Evolutionary conservation across 2,797 vertebrate species (phyloP), one percentile per base, ranked within the genome.

Genomic region (Cyprinella venusta): DNA sequence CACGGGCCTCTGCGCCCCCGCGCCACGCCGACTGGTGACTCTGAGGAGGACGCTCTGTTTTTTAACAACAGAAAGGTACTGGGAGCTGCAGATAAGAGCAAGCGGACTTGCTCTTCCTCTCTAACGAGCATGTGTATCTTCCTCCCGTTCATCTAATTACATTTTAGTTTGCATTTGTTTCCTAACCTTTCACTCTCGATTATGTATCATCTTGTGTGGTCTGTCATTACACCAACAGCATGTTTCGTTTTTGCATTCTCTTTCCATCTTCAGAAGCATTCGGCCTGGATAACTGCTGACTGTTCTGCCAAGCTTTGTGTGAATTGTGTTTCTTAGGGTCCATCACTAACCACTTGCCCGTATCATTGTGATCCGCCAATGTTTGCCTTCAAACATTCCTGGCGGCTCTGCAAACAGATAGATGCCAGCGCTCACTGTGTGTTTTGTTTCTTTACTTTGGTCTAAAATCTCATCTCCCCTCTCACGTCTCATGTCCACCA

Each of bases 21-120:
- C 92, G 92, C 85, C 91, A 94, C 88, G 92, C 94, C 70, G 94
- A 95, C 93, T 95, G 95, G 95, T 95, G 95, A 95, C 90, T 82
- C 50, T 61, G 81, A 84, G 88, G 76, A 79, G 87, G 89, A 90
- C 26, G 21, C 69, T 33, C 89, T 89, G 88, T 61, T 70, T 61
- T 61, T 79, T 68, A 52, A 69, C 89, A 91, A 88, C 90, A 90
- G 87, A 91, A 92, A 95, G 95, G 95, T 96, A 96, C 88, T 86
- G 69, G 61, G 24, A 64, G 71, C 16, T 72, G 78, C 76, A 26
- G 71, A 76, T 67, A 38, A 69, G 74, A 26, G 54, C 40, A 76
- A 50, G 21, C 36, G 77, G 33, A 54, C n/a, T 5, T n/a, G 33
- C 33, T 24, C 65, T 65, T 36, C 63, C 65, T 52, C 40, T 67